Evolutionary conservation across 64 coral and sea anemone species (phyloP).

Genomic region (Platygyra sinensis): DNA sequence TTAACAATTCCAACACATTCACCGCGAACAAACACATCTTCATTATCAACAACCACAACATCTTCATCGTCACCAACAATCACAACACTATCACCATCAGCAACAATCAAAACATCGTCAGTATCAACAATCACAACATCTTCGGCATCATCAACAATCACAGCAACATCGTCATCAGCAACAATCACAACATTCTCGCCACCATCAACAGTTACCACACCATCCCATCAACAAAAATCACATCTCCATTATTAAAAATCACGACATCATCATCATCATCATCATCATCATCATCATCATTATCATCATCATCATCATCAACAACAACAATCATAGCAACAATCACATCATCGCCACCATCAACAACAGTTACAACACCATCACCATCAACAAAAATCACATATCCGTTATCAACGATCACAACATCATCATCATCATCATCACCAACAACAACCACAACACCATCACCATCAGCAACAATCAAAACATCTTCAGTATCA

Average conservation of each 20-base stretch:
- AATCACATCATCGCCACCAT: too few species aligned
- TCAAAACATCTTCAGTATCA: too few species aligned
- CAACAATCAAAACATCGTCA: not conserved
- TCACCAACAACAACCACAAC: not conserved
- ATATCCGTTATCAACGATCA: too few species aligned
- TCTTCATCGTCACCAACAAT: not conserved
- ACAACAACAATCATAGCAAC: too few species aligned
- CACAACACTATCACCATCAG: too few species aligned
- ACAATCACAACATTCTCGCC: not conserved
- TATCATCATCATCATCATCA: too few species aligned
- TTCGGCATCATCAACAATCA: not conserved
- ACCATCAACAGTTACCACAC: not conserved
- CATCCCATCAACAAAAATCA: not conserved
- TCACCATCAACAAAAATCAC: not conserved
- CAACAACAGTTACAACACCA: not conserved
- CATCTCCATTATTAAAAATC: too few species aligned
- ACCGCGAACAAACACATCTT: too few species aligned
- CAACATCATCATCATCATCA: not conserved
- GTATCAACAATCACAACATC: not conserved
- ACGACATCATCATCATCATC: not conserved
- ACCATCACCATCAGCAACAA: not conserved
- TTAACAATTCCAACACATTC: too few species aligned
- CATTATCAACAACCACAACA: not conserved
- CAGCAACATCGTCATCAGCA: not conserved
- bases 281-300: too few species aligned